These are phyloP conservation scores for Eonycteris spelaea DNA, from an alignment of 2,113 vertebrate genomes.

Conservation along the genomic window DNA sequence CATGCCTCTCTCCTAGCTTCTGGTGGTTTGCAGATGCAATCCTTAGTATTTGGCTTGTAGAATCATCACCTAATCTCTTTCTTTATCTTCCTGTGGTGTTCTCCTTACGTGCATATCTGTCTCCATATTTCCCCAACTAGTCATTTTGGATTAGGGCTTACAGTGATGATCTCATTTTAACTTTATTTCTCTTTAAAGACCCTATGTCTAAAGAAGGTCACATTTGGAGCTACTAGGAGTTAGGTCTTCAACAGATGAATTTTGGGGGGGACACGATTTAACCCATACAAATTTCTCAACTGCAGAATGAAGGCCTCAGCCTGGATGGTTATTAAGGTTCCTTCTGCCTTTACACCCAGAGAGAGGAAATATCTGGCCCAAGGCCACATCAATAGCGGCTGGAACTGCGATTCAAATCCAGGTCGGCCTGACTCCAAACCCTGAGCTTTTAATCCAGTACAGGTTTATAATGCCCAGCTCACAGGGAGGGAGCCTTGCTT, in stretches of 20 bases:
- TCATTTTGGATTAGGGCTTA: neutral
- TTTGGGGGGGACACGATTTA: neutral
- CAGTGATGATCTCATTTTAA: neutral
- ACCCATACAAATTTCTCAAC: neutral
- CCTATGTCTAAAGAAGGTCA: neutral
- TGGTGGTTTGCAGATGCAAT: neutral
- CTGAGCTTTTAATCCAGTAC: neutral
- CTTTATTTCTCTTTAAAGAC: neutral
- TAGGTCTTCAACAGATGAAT: neutral
- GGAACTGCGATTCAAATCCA: neutral
- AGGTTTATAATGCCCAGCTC: neutral
- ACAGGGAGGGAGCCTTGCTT: neutral
- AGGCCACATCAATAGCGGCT: neutral
- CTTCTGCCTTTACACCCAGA: neutral
- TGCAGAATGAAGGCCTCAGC: neutral
- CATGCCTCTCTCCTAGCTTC: neutral
- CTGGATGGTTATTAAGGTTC: neutral
- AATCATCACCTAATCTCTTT: neutral
- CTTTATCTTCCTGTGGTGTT: neutral
- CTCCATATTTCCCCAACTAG: neutral
- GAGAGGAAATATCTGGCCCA: neutral
- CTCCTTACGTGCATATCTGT: neutral
- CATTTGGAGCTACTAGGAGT: neutral
- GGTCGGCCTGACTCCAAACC: neutral
- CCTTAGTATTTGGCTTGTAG: neutral